Percentiles rank a stretch among this genome's conserved stretches.
Conservation (phyloP, 92 coral and sea anemone genomes). For the Zoanthus sansibaricus region DNA sequence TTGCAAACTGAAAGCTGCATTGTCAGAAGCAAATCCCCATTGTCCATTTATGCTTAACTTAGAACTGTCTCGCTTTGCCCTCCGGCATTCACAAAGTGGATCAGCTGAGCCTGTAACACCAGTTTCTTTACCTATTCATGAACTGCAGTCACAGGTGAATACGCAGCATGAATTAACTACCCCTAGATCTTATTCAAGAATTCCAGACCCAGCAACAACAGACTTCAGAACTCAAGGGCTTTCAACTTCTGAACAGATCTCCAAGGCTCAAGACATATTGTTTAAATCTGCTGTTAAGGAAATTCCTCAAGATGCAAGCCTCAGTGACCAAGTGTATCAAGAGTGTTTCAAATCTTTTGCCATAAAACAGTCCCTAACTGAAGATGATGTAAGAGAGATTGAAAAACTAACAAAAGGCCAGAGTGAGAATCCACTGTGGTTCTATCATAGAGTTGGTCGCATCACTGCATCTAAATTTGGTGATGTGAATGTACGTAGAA, state of each 20-base stretch:
- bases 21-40: slow-evolving; percentile 5
- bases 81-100: not conserved
- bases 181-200: not conserved
- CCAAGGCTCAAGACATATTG: slow-evolving; percentile 11
- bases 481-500: slow-evolving; percentile 31
- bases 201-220: slow-evolving; percentile 3
- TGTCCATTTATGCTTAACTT: slow-evolving; percentile 33
- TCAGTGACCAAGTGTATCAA: slow-evolving; percentile 16
- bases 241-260: slow-evolving; percentile 21
- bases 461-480: slow-evolving; percentile 59
- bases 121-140: not conserved
- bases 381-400: slow-evolving; percentile 41
- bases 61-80: not conserved
- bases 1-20: slow-evolving; percentile 5
- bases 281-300: not conserved
- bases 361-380: slow-evolving; percentile 20
- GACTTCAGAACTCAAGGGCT: not conserved
- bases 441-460: slow-evolving; percentile 42
- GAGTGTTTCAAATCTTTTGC: slow-evolving; percentile 20
- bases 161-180: slow-evolving; percentile 27
- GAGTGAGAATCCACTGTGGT: slow-evolving; percentile 50
- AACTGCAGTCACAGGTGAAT: not conserved
- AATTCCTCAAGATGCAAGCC: slow-evolving; percentile 1
- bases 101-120: slow-evolving; percentile 1
- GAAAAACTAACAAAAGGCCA: slow-evolving; percentile 47